Evolutionary conservation across 2,797 vertebrate species (phyloP).

Genomic region (Ispidina picta): DNA sequence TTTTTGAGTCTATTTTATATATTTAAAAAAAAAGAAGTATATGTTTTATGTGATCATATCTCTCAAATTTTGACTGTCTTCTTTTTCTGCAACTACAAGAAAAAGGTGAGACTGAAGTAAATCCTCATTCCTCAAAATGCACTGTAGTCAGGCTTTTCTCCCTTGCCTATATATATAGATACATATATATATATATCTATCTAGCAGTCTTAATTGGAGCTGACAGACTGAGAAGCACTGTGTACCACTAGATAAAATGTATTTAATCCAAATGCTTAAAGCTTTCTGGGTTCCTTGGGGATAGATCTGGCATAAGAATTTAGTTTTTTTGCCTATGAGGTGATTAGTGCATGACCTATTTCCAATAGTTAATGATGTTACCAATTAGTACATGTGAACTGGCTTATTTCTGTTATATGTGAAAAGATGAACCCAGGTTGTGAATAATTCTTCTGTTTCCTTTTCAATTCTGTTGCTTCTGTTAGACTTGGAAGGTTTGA

Average conservation of each 20-base stretch:
- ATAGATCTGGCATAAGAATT: not conserved
- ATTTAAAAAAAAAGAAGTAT: not conserved
- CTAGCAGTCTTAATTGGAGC: not conserved
- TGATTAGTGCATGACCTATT: not conserved
- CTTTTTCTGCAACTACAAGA: not conserved
- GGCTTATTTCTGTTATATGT: not conserved
- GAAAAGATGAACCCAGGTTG: not conserved
- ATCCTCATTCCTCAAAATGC: not conserved
- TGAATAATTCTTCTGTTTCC: not conserved
- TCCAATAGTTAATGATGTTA: not conserved
- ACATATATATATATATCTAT: accelerated
- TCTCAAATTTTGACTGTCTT: not conserved
- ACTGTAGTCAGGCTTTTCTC: not conserved
- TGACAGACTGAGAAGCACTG: not conserved
- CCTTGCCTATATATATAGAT: not conserved
- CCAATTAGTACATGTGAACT: not conserved
- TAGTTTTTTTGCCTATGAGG: not conserved
- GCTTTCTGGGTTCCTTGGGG: not conserved
- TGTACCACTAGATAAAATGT: not conserved
- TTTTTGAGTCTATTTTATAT: not conserved
- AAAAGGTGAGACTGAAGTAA: not conserved
- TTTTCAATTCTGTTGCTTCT: not conserved
- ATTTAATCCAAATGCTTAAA: not conserved
- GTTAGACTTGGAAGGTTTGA: not conserved
- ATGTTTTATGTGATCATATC: not conserved